Evolutionary conservation across 2,113 vertebrate genomes (phyloP).

Genomic region (Calyptomena viridis): DNA sequence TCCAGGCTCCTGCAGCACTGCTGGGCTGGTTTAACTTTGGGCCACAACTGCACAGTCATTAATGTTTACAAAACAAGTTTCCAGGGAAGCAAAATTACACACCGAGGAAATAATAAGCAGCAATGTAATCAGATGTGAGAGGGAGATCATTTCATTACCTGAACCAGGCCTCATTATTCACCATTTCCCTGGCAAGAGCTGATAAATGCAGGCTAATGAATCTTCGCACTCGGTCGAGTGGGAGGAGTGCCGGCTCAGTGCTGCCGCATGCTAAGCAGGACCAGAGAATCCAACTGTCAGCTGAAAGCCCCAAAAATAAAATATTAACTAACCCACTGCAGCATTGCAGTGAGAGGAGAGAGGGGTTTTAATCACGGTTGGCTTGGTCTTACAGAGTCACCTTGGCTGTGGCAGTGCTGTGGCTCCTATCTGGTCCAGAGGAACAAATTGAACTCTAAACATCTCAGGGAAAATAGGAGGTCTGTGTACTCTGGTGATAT

Average conservation of each 20-base stretch:
- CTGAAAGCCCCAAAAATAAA: neutral
- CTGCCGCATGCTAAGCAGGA: neutral
- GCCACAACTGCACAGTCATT: slow-evolving; percentile 6
- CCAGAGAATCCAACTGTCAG: neutral
- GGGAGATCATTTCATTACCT: slow-evolving; percentile 38
- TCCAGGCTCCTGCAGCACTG: neutral
- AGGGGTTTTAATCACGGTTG: neutral
- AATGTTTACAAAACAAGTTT: slow-evolving; percentile 33
- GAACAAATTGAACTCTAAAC: neutral
- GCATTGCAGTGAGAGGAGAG: neutral
- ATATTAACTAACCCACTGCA: neutral
- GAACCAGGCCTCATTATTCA: slow-evolving; percentile 29
- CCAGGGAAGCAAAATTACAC: slow-evolving; percentile 14
- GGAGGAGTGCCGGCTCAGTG: neutral
- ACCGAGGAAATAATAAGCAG: neutral
- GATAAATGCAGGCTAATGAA: slow-evolving; percentile 37
- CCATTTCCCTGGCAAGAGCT: slow-evolving; percentile 22
- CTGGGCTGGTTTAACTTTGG: neutral
- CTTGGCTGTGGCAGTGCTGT: fast-evolving
- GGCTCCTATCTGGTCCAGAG: neutral
- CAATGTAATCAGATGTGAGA: slow-evolving; percentile 15
- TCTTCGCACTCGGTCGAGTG: neutral
- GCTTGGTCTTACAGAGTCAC: neutral
- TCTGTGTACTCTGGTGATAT: neutral
- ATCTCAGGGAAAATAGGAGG: neutral